phyloP scores from a whole-genome alignment of 2,113 vertebrate genomes.

The Gallinago jamesoni region DNA sequence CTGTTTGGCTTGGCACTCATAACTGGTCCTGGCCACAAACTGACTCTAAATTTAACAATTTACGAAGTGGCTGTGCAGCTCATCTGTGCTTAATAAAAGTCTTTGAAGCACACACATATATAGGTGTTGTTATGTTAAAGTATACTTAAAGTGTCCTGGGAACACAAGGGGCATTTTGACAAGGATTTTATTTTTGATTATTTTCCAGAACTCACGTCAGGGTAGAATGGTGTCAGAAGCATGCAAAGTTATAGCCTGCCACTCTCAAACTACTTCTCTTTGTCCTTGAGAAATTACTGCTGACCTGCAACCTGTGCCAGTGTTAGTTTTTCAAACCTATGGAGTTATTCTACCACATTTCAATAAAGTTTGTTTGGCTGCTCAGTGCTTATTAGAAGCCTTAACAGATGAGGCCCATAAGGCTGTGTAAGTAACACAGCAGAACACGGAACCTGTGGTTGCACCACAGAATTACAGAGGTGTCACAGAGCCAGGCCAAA shows the following conservation, averaged over 20 bases:
- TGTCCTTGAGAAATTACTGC: neutral
- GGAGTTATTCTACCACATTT: neutral
- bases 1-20: neutral
- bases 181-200: neutral
- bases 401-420: neutral
- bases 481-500: slow-evolving; percentile 4
- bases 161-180: neutral
- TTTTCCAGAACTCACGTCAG: neutral
- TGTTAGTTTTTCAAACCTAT: neutral
- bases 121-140: neutral
- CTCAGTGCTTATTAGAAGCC: neutral
- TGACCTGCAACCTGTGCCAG: neutral
- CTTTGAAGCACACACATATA: neutral
- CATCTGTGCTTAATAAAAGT: neutral
- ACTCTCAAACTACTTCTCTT: neutral
- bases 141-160: neutral
- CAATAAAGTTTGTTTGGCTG: neutral
- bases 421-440: neutral
- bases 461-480: neutral
- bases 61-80: neutral
- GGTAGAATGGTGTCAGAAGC: neutral
- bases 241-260: neutral
- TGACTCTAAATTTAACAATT: fast-evolving
- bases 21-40: neutral
- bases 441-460: neutral